These are phyloP conservation scores for Agapornis canus DNA, from an alignment of 2,797 vertebrate genomes.

Conservation along the genomic window DNA sequence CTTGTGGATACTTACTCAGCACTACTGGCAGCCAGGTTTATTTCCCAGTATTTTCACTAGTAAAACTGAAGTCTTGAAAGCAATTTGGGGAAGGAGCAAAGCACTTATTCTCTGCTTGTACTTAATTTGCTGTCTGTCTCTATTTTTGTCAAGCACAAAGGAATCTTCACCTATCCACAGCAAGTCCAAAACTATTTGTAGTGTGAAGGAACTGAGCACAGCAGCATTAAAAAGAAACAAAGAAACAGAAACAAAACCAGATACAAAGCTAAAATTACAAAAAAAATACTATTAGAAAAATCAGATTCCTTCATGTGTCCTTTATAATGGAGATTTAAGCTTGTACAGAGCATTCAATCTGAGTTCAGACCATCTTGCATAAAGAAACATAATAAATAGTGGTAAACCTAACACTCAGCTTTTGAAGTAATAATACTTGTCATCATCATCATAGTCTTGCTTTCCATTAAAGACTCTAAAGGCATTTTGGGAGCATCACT, in stretches of 20 bases:
- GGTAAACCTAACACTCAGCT: neutral
- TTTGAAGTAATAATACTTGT: neutral
- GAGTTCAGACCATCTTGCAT: neutral
- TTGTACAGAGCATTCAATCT: neutral
- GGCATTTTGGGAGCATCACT: neutral
- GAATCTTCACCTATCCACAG: neutral
- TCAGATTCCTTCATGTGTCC: neutral
- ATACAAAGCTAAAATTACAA: neutral
- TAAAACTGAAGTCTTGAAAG: neutral
- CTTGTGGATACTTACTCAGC: neutral
- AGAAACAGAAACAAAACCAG: neutral
- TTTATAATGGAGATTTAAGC: neutral
- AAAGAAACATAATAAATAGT: neutral
- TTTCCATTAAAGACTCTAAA: neutral
- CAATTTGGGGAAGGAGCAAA: neutral
- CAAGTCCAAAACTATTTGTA: neutral
- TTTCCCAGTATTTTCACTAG: neutral
- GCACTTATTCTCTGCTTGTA: neutral
- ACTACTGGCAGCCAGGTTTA: neutral
- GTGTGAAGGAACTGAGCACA: neutral
- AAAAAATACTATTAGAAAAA: neutral
- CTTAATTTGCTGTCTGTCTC: conserved; percentile 25
- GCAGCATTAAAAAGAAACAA: neutral
- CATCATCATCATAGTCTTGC: neutral
- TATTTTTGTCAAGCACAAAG: neutral